Base-by-base conservation (phyloP, 2,113 vertebrate genomes). In the Paradoxurus hermaphroditus region DNA sequence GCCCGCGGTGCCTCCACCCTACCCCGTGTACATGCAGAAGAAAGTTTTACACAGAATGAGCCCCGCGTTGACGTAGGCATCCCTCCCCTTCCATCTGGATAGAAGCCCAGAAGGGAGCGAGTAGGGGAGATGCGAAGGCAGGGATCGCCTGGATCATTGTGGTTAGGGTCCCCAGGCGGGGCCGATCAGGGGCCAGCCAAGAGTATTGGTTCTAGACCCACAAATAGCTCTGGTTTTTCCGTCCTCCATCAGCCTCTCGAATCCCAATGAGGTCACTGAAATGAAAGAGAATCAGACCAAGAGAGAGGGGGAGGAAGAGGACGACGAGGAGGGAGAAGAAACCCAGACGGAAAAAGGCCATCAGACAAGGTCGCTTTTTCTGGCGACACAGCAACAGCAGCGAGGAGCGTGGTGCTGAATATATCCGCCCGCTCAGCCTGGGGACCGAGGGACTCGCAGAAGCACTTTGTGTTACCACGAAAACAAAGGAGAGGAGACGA, bases 241-340 rank as follows among this genome's bases (percentile, higher is more conserved):
- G 68, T 97, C 13, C 90, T 98, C 90, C 84, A 79, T 92, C 97
- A 89, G 81, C 34, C 91, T 86, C 93, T 94, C 96, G 87, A 97
- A 92, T 91, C 97, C 92, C 97, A 92, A 98, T 98, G 98, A 99
- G 98, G 98, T 98, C 98, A 98, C 97, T 98, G 95, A 97, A 95
- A 98, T 98, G 98, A 98, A 97, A 98, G 93, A 97, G 77, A 97
- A 83, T 85, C 92, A 85, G 85, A 98, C 91, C 46, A 51, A 93
- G 90, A 90, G 85, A 86, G 81, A 39, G 77, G 90, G 84, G 87
- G 94, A 77, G 93, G 90, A 95, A 46, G 92, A 92, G 36, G 92
- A 95, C 73, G 53, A 95, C 39, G 95, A 93, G 29, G 78, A 90
- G 67, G 85, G 46, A 84, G 90, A 77, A 70, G 87, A 94, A 73